Evolutionary conservation across 2,113 vertebrate species (phyloP), one percentile per base, ranked within the genome.

Genomic region (Petrocephalus zakoni): DNA sequence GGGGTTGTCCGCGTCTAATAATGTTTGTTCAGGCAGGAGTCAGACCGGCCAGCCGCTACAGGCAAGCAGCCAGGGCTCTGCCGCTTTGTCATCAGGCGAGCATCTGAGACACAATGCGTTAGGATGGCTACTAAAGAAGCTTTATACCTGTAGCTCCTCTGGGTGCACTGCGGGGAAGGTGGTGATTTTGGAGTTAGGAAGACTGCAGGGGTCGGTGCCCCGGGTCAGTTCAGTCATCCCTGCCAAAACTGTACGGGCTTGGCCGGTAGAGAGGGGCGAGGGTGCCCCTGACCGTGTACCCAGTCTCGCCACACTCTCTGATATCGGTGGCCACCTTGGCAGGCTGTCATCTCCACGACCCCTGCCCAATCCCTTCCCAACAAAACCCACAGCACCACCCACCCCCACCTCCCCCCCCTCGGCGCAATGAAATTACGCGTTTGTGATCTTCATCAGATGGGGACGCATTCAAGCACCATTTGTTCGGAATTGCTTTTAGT

Each of bases 381-480:
- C 72, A 78, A 68, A 68, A 68, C 61, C 72, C 72, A 78, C n/a
- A 29, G n/a, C 61, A 42, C 34, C 72, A 78, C 25, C n/a, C 49
- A 25, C 13, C 68, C 64, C 64, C 47, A 49, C 25, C 49, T 51
- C 25, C 68, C 17, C 29, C 29, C 53, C 8, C 42, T 58, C 13
- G 15, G 55, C 64, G 89, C 86, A 2, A 78, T 89, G 90, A 92
- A 90, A 89, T 89, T 89, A 88, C 56, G 75, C 90, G 55, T 88
- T 88, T 72, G 88, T 85, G 87, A 88, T 93, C 89, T 89, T 72
- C 84, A 86, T 88, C 85, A 91, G 89, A 91, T 78, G 64, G 56
- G 85, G 89, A 90, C 90, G 89, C 91, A 91, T 92, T 92, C 92
- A 93, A 91, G 92, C 90, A 89, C 93, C 92, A 93, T 95, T 94